A percentile compares a stretch with the other conserved stretches of the same genome.
Conservation (phyloP, 2,888 invertebrate genomes). For the Tipula lateralis region DNA sequence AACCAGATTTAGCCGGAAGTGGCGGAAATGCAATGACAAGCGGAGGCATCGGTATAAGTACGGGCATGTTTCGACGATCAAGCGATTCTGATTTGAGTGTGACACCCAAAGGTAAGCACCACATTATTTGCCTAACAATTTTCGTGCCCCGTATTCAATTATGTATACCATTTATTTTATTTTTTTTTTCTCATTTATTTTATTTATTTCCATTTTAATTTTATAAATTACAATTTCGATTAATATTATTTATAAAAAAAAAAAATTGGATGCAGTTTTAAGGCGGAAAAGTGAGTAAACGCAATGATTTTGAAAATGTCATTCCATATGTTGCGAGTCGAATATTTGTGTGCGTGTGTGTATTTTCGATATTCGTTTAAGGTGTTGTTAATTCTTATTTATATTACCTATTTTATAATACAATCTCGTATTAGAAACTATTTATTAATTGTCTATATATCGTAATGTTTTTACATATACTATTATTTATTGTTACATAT, state of each 20-base stretch:
- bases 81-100: conserved; percentile 92
- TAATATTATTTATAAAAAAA: not conserved
- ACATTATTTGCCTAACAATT: not conserved
- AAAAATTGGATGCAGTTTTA: conserved; percentile 46
- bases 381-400: not conserved
- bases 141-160: not conserved
- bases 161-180: not conserved
- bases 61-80: conserved; percentile 67
- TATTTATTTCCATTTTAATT: conserved; percentile 27
- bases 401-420: not conserved
- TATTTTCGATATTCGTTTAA: not conserved
- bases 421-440: not conserved
- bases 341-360: not conserved
- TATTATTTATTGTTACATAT: not conserved
- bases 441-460: not conserved
- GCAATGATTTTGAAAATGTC: conserved; percentile 26
- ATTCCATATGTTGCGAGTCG: not conserved
- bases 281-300: conserved; percentile 56
- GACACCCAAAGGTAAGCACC: conserved; percentile 78
- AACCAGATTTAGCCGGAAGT: conserved; percentile 38
- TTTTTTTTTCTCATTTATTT: conserved; percentile 28
- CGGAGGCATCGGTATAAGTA: conserved; percentile 48
- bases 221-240: conserved; percentile 28
- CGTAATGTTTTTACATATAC: not conserved
- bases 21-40: conserved; percentile 35